These are phyloP conservation scores for Amphilophus citrinellus DNA, from an alignment of 2,113 vertebrate genomes.

Conservation along the genomic window DNA sequence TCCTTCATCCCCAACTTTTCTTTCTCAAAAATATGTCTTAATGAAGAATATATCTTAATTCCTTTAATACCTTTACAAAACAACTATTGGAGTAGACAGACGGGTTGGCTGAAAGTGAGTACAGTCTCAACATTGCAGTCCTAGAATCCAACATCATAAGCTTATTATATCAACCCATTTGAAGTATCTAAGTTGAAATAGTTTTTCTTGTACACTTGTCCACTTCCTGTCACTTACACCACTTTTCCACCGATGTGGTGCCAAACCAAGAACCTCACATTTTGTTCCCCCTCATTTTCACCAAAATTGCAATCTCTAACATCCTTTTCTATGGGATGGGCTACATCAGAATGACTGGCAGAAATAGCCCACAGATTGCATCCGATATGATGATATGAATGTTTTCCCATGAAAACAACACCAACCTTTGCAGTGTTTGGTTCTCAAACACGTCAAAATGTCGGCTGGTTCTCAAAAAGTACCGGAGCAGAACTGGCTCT, in stretches of 20 bases:
- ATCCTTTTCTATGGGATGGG: not conserved
- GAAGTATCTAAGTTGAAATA: not conserved
- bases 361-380: no score
- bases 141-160: constrained; percentile 8
- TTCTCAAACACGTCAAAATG: not conserved
- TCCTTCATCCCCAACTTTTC: constrained; percentile 1
- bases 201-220: not conserved
- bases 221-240: not conserved
- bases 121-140: not conserved
- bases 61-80: constrained; percentile 7
- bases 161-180: not conserved
- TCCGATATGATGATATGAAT: not conserved
- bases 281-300: not conserved
- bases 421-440: not conserved
- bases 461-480: not conserved
- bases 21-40: not conserved
- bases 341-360: no score
- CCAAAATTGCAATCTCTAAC: not conserved
- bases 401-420: not conserved
- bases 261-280: not conserved
- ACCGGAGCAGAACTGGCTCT: not conserved
- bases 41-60: not conserved
- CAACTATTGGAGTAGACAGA: constrained; percentile 10
- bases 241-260: not conserved
- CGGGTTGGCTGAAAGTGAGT: not conserved